Conservation (phyloP, 2,797 vertebrate species). For the Buceros bicornis region DNA sequence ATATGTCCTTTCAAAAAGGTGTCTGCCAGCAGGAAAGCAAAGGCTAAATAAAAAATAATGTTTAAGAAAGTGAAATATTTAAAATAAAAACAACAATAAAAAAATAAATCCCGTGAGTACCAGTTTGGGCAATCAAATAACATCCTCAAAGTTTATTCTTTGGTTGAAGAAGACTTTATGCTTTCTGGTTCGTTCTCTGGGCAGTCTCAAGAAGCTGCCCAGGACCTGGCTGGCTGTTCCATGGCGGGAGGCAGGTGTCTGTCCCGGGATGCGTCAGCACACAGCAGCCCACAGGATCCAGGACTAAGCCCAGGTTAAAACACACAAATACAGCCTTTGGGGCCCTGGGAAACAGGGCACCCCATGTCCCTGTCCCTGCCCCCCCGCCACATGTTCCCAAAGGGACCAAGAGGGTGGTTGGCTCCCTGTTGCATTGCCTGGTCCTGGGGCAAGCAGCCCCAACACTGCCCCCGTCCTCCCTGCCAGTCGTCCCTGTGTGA, state of each 20-base stretch:
- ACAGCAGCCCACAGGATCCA: accelerated
- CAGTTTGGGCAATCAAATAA: neutral
- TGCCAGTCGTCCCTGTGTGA: neutral
- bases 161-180: neutral
- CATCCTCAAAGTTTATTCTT: neutral
- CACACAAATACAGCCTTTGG: neutral
- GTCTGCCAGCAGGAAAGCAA: neutral
- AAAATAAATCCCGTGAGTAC: neutral
- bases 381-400: neutral
- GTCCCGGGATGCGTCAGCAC: neutral
- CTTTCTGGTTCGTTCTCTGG: neutral
- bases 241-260: neutral
- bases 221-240: neutral
- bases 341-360: neutral
- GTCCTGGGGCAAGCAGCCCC: neutral
- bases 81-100: neutral
- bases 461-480: neutral
- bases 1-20: neutral
- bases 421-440: neutral
- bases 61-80: neutral
- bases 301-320: neutral
- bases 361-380: neutral
- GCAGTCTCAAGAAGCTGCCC: neutral
- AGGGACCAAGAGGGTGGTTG: neutral
- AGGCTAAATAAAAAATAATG: neutral